Conservation (phyloP, 2,888 invertebrate species). For the Cyclophora albipunctata region DNA sequence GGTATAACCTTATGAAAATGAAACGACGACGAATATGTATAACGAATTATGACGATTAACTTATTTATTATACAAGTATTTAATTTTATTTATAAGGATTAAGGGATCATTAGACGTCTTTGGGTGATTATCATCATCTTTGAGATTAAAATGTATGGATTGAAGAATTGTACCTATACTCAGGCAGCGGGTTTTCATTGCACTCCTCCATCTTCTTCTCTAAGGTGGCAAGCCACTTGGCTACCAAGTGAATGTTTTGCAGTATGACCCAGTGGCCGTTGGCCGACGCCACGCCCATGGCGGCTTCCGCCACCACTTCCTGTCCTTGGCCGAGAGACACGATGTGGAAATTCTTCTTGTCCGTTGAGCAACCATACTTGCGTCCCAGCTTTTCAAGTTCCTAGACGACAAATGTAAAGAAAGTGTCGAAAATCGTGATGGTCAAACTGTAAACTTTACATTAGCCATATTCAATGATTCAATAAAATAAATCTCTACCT, state of each 20-base stretch:
- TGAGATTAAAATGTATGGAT: too few relatives aligned
- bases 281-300: slow-evolving; percentile 84
- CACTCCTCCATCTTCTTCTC: slow-evolving; percentile 94
- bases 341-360: slow-evolving; percentile 91
- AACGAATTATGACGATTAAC: too few relatives aligned
- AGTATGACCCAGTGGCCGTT: slow-evolving; percentile 95
- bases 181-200: slow-evolving; percentile 77
- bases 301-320: slow-evolving; percentile 91
- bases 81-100: neutral
- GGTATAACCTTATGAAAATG: slow-evolving; percentile 77
- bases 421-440: too few relatives aligned
- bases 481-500: slow-evolving; percentile 56
- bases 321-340: slow-evolving; percentile 97
- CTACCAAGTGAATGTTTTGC: slow-evolving; percentile 94
- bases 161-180: slow-evolving; percentile 60
- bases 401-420: slow-evolving; percentile 36
- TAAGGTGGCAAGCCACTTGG: slow-evolving; percentile 88
- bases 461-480: too few relatives aligned
- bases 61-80: slow-evolving; percentile 14
- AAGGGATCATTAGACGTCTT: too few relatives aligned
- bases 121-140: too few relatives aligned
- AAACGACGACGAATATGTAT: slow-evolving; percentile 25
- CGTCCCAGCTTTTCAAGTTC: slow-evolving; percentile 92
- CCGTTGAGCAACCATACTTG: slow-evolving; percentile 85
- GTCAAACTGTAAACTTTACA: too few relatives aligned